Conservation (phyloP, 2,113 vertebrate genomes). For the Anser cygnoides region DNA sequence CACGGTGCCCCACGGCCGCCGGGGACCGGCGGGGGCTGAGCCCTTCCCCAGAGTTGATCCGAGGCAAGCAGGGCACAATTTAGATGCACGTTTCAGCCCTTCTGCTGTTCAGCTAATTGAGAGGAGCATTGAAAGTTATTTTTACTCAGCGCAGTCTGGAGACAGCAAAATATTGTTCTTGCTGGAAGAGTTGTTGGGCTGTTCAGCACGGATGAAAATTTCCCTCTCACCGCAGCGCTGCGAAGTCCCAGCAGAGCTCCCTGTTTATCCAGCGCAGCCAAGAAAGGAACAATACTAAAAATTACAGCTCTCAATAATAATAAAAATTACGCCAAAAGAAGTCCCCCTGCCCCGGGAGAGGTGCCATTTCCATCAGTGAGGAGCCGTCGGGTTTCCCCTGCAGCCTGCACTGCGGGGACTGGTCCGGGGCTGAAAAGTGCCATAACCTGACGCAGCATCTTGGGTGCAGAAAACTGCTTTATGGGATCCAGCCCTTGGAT, state of each 20-base stretch:
- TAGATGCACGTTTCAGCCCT: neutral
- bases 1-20: accelerated
- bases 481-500: neutral
- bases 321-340: neutral
- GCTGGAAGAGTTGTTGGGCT: neutral
- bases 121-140: conserved; percentile 17
- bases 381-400: neutral
- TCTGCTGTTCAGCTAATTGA: neutral
- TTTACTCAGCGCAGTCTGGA: neutral
- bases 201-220: accelerated
- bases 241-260: accelerated
- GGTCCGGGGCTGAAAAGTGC: neutral
- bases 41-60: neutral
- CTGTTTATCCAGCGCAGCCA: neutral
- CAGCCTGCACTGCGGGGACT: too few relatives aligned
- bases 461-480: neutral
- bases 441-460: neutral
- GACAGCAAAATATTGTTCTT: conserved; percentile 6
- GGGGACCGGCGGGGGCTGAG: neutral
- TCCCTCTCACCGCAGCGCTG: neutral
- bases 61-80: conserved; percentile 4
- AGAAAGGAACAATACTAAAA: neutral
- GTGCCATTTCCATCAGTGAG: neutral
- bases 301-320: neutral
- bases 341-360: neutral